Base-by-base conservation (phyloP, 1,140 invertebrate genomes). In the Leguminivora glycinivorella region DNA sequence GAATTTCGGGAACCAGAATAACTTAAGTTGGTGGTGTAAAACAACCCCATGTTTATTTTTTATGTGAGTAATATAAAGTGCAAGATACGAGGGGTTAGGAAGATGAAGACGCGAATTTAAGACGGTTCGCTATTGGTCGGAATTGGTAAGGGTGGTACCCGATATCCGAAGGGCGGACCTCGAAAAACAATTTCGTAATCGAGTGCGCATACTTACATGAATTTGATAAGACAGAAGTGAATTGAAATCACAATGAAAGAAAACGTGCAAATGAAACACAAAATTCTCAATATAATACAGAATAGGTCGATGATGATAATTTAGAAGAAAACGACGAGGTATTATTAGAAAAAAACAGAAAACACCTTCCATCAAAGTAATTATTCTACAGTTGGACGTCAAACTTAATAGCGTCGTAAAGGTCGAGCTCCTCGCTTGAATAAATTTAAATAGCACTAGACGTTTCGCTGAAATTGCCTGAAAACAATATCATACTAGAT, bases 141-240 rank as follows among this genome's bases (percentile, higher is more conserved):
- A 79, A 77, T 82, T 79, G 31, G 78, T 38, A 83, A 85, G 85
- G 84, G 85, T 79, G 72, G 73, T 81, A 83, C 81, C 84, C 84
- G 81, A 74, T 68, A 70, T 78, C 43, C 31, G 66, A 74, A 79
- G 82, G 84, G 81, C 74, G 83, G 77, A 72, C 58, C 74, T 63
- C 26, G 22, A 63, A 25, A 58, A 14, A 26, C 56, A 60, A 63
- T 63, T 63, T 63, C 19, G 29, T 63, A 63, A 63, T 29, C 24
- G 58, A 63, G 26, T 29, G 25, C 17, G 58, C 25, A 63, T 63
- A n/a, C n/a, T n/a, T n/a, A 31, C 58, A 34, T 63, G 19, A 52
- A 52, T 52, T 52, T 22, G n/a, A 22, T 22, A 52, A 52, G 5
- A 22, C 17, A 52, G 19, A n/a, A 52, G 47, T 52, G 19, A 3